These are phyloP conservation scores for Oreochromis niloticus DNA, from an alignment of 2,113 vertebrate species.

Conservation along the genomic window DNA sequence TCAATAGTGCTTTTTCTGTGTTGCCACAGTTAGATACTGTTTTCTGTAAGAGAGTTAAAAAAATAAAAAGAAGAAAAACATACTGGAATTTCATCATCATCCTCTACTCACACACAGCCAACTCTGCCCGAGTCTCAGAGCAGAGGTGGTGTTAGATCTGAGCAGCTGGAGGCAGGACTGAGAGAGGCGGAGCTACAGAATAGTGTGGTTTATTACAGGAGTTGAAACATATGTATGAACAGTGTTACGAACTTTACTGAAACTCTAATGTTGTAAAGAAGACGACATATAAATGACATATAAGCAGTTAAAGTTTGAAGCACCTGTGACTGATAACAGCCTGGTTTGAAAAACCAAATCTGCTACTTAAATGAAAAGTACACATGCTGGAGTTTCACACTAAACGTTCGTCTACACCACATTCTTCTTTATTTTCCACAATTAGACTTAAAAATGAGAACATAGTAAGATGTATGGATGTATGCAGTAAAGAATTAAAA, in stretches of 20 bases:
- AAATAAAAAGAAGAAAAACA: neutral
- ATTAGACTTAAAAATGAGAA: neutral
- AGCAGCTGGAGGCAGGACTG: constrained; percentile 33
- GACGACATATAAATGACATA: neutral
- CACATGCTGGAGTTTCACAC: neutral
- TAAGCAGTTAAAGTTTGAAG: neutral
- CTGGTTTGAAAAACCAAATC: neutral
- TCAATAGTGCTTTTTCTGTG: neutral
- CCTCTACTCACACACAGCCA: neutral
- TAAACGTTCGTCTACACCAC: neutral
- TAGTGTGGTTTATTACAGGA: neutral
- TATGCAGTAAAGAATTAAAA: accelerated
- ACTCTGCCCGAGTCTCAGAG: constrained; percentile 69
- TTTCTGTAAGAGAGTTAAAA: neutral
- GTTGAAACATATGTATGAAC: neutral
- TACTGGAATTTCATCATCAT: neutral
- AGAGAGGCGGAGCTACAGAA: neutral
- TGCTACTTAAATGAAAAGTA: no score
- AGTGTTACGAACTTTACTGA: neutral
- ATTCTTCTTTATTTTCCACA: neutral
- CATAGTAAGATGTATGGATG: neutral
- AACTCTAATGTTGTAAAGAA: neutral
- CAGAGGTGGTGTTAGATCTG: constrained; percentile 77
- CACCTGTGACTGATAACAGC: neutral
- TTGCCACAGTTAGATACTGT: neutral